phyloP scores from a whole-genome alignment of 2,113 vertebrate genomes.

The Eubucco bourcierii region DNA sequence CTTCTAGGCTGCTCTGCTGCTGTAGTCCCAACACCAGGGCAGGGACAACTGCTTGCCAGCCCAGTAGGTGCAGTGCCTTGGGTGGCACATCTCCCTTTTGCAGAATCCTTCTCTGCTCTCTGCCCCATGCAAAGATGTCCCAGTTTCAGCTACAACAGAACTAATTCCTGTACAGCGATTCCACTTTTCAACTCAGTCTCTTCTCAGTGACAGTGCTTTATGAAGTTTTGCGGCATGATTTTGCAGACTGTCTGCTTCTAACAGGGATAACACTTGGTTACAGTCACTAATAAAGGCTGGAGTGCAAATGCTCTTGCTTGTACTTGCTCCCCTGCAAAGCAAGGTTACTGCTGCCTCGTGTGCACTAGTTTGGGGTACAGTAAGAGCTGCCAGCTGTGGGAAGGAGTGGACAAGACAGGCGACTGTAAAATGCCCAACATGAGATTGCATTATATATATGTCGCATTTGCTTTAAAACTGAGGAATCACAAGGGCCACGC shows the following conservation, averaged over 20 bases:
- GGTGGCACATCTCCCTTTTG: not conserved
- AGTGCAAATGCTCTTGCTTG: not conserved
- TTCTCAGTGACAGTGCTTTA: not conserved
- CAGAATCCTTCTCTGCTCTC: not conserved
- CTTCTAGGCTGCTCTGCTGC: not conserved
- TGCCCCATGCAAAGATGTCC: not conserved
- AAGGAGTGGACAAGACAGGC: not conserved
- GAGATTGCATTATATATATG: not conserved
- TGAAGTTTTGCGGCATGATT: not conserved
- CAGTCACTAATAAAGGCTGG: not conserved
- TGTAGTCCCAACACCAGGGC: not conserved
- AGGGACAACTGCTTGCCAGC: not conserved
- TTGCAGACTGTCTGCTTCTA: not conserved
- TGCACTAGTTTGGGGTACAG: not conserved
- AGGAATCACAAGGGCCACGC: not conserved
- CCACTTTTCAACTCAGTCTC: not conserved
- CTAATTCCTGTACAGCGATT: not conserved
- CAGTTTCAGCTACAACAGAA: not conserved
- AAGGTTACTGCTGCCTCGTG: not conserved
- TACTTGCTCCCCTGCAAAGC: not conserved
- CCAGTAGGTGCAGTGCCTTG: rapidly evolving
- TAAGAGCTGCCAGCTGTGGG: not conserved
- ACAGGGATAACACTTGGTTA: not conserved
- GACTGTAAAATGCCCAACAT: not conserved
- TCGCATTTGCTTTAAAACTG: not conserved